These are phyloP conservation scores for Struthidea cinerea DNA, from an alignment of 2,113 vertebrate species.

Conservation along the genomic window DNA sequence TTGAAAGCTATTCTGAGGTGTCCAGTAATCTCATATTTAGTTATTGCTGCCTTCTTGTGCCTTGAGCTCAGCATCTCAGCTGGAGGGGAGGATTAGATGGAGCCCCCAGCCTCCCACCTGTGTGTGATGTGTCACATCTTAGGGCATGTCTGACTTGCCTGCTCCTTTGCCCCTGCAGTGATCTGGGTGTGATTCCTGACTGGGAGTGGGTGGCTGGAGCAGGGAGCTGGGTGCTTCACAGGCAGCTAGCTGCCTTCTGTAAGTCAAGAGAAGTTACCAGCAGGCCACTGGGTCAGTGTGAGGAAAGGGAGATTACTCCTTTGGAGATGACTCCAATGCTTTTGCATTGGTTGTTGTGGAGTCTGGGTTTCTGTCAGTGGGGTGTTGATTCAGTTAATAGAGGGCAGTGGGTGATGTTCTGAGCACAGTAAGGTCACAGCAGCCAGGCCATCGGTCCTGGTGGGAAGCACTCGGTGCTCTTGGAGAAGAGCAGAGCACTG, in stretches of 20 bases:
- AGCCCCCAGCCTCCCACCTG: rapidly evolving
- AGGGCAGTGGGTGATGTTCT: not conserved
- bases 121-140: not conserved
- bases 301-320: not conserved
- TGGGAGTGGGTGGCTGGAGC: not conserved
- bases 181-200: not conserved
- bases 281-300: not conserved
- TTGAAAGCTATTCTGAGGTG: not conserved
- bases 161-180: not conserved
- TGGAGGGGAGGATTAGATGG: not conserved
- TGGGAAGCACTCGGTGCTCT: not conserved
- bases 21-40: not conserved
- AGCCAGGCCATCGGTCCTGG: not conserved
- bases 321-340: not conserved
- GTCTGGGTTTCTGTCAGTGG: not conserved
- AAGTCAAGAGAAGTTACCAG: not conserved
- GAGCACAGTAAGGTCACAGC: not conserved
- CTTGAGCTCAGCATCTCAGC: not conserved
- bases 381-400: not conserved
- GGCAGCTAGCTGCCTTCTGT: not conserved
- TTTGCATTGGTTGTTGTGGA: not conserved
- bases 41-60: not conserved
- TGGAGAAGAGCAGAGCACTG: not conserved
- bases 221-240: rapidly evolving
- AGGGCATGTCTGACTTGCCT: rapidly evolving